Conservation (phyloP, 2,797 vertebrate species). For the Halcyon badia region DNA sequence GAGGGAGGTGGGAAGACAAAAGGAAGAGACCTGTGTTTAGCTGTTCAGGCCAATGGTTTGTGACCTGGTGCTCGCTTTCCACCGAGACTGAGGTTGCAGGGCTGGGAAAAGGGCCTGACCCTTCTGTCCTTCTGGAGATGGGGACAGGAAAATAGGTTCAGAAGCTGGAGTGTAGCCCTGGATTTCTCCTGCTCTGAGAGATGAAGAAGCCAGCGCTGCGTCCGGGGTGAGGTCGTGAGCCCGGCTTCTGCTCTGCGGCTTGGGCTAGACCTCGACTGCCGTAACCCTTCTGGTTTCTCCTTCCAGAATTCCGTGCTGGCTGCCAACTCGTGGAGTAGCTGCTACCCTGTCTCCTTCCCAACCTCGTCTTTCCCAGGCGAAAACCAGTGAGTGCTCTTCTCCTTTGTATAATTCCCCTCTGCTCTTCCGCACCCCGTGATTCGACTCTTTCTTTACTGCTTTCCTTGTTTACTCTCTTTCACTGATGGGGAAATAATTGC, state of each 20-base stretch:
- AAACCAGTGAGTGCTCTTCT: conserved; percentile 78
- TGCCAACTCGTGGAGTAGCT: conserved; percentile 69
- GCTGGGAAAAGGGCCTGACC: background rate
- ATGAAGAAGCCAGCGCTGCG: background rate
- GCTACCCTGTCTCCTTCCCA: conserved; percentile 62
- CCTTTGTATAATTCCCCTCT: background rate
- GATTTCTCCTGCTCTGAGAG: background rate
- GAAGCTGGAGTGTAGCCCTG: background rate
- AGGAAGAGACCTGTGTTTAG: background rate
- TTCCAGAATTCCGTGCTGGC: conserved; percentile 79
- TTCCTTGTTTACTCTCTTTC: conserved; percentile 52
- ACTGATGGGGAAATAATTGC: conserved; percentile 58
- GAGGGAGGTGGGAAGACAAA: background rate
- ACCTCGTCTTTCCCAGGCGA: conserved; percentile 64
- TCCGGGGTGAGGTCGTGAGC: background rate
- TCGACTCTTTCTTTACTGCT: conserved; percentile 42
- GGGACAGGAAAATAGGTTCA: background rate
- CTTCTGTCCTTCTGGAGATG: background rate
- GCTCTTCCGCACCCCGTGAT: background rate
- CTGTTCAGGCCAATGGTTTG: background rate
- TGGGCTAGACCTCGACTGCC: background rate
- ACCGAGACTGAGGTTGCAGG: background rate
- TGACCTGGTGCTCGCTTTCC: background rate
- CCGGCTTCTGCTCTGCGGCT: accelerated
- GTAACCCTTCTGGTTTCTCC: conserved; percentile 27